These are phyloP conservation scores for Crocuta crocuta DNA, from an alignment of 2,113 vertebrate species.

Conservation along the genomic window DNA sequence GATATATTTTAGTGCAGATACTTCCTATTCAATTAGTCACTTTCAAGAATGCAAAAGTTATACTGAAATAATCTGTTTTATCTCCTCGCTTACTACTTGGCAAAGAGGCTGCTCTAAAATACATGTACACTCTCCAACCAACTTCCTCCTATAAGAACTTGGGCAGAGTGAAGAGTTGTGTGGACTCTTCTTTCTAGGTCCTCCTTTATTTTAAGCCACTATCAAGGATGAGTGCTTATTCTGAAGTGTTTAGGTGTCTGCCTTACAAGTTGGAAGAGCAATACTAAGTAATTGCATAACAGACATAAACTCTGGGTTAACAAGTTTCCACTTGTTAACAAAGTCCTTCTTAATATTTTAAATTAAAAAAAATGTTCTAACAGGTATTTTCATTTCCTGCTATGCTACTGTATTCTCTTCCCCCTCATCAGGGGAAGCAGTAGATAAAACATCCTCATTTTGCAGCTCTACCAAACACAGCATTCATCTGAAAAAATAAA, in stretches of 20 bases:
- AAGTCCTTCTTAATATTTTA: conserved; percentile 36
- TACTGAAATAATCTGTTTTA: background rate
- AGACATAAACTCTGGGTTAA: background rate
- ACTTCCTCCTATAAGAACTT: background rate
- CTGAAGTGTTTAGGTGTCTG: background rate
- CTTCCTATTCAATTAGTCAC: background rate
- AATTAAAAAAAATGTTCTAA: conserved; percentile 61
- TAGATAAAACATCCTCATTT: background rate
- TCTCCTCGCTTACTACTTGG: background rate
- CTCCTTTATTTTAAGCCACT: background rate
- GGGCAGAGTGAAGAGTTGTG: background rate
- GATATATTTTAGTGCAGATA: background rate
- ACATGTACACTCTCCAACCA: background rate
- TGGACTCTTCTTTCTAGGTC: background rate
- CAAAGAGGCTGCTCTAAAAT: background rate
- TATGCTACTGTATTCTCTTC: background rate
- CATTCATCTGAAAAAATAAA: background rate
- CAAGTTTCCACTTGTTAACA: background rate
- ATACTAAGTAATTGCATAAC: background rate
- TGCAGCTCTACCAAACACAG: conserved; percentile 40
- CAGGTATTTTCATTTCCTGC: conserved; percentile 10
- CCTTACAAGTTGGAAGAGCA: background rate
- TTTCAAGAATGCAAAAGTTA: background rate
- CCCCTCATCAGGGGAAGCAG: background rate
- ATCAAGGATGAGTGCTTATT: background rate